Evolutionary conservation across 2,797 vertebrate genomes (phyloP), one percentile per base, ranked within the genome.

Genomic region (Calcarius lapponicus): DNA sequence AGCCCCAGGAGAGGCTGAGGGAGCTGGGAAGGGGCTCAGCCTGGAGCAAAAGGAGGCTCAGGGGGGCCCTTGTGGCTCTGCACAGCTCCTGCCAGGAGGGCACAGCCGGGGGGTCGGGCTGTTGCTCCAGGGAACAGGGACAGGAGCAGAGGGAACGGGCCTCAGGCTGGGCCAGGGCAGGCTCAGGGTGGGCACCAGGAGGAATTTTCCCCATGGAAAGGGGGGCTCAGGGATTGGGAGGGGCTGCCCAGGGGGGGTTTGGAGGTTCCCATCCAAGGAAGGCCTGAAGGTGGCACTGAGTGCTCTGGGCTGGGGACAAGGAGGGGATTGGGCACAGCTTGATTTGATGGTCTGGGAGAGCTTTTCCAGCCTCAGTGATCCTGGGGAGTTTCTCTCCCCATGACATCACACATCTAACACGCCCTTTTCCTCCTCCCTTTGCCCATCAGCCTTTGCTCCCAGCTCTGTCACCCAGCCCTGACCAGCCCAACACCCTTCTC

Each of bases 291-390:
- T 82, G 67, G 40, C 80, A 47, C 67, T 62, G 1, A 19, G 48
- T 0, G 80, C 58, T 54, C 57, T 62, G 67, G 48, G 40, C 40
- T 83, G 69, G 48, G 20, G 28, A 81, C 32, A 43, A 3, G 47
- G 38, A 28, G n/a, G 21, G 57, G 6, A 56, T 40, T 0, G 0
- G n/a, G 12, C 58, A 48, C 19, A 20, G 58, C 10, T 40, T 2
- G 25, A 25, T 5, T 57, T 0, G 0, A 26, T 57, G 43, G 6
- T 1, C 36, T 5, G 1, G 36, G 32, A 56, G 10, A 0, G 4
- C 2, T 64, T 79, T 71, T 17, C 50, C 75, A 43, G 0, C 36
- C 7, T 58, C 36, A 14, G 7, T 3, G 17, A 28, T 22, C 6
- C 47, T 42, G 34, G 17, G n/a, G 26, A 42, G 54, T 67, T 15